Evolutionary conservation across 2,797 vertebrate species (phyloP).

Genomic region (Toxotes lorentzi): DNA sequence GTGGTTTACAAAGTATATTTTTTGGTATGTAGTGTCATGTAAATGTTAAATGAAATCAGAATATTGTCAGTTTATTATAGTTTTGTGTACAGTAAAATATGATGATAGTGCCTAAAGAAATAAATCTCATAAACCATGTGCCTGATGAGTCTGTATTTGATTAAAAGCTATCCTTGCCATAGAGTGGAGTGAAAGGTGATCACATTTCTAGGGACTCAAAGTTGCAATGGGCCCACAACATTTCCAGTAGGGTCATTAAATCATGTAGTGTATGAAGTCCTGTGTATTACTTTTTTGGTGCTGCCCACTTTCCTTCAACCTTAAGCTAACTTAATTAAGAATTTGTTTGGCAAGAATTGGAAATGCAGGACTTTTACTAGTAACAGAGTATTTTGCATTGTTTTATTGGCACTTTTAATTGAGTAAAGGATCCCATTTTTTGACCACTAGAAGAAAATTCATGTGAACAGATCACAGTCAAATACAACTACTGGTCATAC

Average conservation of each 20-base stretch:
- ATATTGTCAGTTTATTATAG: constrained; percentile 39
- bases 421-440: neutral
- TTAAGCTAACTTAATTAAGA: neutral
- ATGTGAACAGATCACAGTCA: neutral
- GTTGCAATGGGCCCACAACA: neutral
- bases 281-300: neutral
- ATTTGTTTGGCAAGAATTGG: too few relatives aligned
- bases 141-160: constrained; percentile 8
- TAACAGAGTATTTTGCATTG: neutral
- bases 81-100: constrained; percentile 60
- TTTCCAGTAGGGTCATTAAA: neutral
- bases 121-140: constrained; percentile 50
- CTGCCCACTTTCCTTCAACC: neutral
- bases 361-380: neutral
- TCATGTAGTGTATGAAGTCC: too few relatives aligned
- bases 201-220: neutral
- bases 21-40: constrained; percentile 50
- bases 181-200: neutral
- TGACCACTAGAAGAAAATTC: neutral
- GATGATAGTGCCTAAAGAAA: constrained; percentile 44
- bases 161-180: neutral
- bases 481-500: too few relatives aligned
- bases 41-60: constrained; percentile 50
- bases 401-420: neutral
- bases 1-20: constrained; percentile 63